Base-by-base conservation (phyloP, 2,113 vertebrate species). In the Epinephelus moara region DNA sequence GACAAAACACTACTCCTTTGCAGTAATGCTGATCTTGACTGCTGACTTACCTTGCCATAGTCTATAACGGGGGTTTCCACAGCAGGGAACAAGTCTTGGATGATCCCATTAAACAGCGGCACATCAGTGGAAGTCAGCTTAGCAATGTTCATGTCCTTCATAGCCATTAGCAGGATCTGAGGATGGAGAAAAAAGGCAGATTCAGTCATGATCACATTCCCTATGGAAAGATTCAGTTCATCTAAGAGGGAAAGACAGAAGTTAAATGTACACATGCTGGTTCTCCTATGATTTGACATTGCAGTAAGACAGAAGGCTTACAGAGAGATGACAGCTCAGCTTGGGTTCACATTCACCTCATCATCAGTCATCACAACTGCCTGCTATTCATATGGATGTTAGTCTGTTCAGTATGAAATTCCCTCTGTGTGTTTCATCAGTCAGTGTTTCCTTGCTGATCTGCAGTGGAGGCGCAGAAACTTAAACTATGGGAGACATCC, bases 71-170 rank as follows among this genome's bases (percentile, higher is more conserved):
- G 95, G 4, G 94, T 92, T 64, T 97, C 96, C 2, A 94, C 91
- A 10, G 83, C 94, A 47, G 96, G 97, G 72, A 98, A 98, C 21
- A 98, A 93, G 85, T 98, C 97, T 77, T 96, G 97, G 57, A 91
- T 86, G 30, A 98, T 97, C 60, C 95, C 96, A 4, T 85, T 95
- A 78, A 98, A 98, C 61, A 98, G 88, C 0, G 97, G 97, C 52
- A 97, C 86, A 15, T 98, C 97, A 0, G 87, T 30, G 0, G 96
- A 95, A 1, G 95, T 94, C 60, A 98, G 92, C 85, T 97, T 97
- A 81, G 97, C 96, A 0, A 97, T 94, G 68, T 97, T 97, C 97
- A 97, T 97, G 85, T 97, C 97, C 66, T 96, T 97, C 96, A 97
- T 96, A 0, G 96, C 97, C 91, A 97, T 96, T 30, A 97, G 92